Evolutionary conservation across 2,888 invertebrate genomes (phyloP).

Genomic region (Hesperia comma): DNA sequence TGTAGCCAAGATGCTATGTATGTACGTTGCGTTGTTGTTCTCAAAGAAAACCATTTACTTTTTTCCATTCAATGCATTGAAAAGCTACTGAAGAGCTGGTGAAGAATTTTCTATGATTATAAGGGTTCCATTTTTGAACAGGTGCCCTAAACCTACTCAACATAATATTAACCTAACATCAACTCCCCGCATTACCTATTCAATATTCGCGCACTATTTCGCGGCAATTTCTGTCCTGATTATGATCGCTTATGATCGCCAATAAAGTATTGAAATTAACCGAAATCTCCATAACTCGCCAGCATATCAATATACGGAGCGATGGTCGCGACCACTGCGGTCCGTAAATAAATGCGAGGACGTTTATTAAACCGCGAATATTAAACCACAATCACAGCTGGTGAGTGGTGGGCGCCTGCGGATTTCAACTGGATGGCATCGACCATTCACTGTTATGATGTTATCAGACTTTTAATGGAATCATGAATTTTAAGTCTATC

Average conservation of each 20-base stretch:
- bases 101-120: too few relatives aligned
- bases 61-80: too few relatives aligned
- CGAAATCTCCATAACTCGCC: constrained; percentile 25
- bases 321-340: constrained; percentile 1
- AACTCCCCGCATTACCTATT: background rate
- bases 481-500: too few relatives aligned
- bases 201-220: constrained; percentile 17
- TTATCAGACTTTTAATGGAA: too few relatives aligned
- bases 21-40: too few relatives aligned
- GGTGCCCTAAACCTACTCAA: too few relatives aligned
- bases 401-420: background rate
- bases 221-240: constrained; percentile 26
- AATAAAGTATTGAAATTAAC: constrained; percentile 33
- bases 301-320: constrained; percentile 16
- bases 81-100: too few relatives aligned
- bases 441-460: too few relatives aligned
- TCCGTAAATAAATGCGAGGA: constrained; percentile 15
- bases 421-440: background rate
- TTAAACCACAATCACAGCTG: constrained; percentile 18
- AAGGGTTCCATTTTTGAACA: too few relatives aligned
- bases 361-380: constrained; percentile 28
- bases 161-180: too few relatives aligned
- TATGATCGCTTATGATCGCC: constrained; percentile 9
- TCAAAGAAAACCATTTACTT: too few relatives aligned
- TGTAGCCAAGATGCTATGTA: too few relatives aligned